A percentile compares a stretch with the other conserved stretches of the same genome.
Conservation (phyloP, 2,113 vertebrate genomes). For the Barbus barbus region DNA sequence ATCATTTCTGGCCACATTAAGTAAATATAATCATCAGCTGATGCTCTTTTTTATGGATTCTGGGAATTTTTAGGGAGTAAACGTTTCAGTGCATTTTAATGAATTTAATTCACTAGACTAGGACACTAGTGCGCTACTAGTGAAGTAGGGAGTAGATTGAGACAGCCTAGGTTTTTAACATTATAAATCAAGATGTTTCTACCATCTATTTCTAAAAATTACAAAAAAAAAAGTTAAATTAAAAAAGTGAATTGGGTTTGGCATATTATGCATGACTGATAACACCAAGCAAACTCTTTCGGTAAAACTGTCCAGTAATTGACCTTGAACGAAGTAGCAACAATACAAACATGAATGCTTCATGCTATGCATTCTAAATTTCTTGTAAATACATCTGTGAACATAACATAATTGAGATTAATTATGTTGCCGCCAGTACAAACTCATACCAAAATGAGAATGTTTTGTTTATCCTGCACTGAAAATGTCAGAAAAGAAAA, state of each 20-base stretch:
- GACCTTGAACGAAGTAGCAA: not conserved
- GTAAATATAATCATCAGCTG: not conserved
- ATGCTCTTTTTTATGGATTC: not conserved
- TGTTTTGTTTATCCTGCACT: not conserved
- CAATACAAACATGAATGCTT: not conserved
- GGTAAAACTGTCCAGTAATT: not conserved
- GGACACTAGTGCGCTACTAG: not conserved
- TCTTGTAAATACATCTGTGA: constrained; percentile 10
- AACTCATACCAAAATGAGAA: constrained; percentile 1
- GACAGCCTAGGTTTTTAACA: not conserved
- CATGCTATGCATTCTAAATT: constrained; percentile 3
- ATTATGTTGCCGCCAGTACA: constrained; percentile 19
- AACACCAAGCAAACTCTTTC: not conserved
- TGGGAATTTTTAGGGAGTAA: not conserved
- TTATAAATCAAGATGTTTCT: not conserved
- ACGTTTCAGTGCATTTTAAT: too few species aligned
- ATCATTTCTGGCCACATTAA: not conserved
- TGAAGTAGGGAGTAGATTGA: not conserved
- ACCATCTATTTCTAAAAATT: not conserved
- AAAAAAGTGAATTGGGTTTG: not conserved
- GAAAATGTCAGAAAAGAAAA: constrained; percentile 16
- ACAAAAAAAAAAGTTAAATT: not conserved
- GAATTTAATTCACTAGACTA: not conserved
- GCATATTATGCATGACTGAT: not conserved
- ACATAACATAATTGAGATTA: not conserved